These are phyloP conservation scores for Philopotamus ludificatus DNA, from an alignment of 1,140 invertebrate genomes.

Conservation along the genomic window DNA sequence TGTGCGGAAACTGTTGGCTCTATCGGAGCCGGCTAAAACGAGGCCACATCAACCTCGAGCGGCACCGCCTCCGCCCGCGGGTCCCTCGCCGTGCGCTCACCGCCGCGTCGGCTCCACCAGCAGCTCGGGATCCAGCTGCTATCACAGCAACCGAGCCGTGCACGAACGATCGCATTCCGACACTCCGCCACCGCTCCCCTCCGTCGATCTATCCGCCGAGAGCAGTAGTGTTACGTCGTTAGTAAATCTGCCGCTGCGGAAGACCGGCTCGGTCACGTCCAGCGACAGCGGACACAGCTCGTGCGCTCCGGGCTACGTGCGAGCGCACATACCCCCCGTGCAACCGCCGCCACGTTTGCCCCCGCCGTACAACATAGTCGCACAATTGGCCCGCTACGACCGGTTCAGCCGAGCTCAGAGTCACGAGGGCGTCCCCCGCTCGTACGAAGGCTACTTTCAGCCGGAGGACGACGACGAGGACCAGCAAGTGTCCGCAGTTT, in stretches of 20 bases:
- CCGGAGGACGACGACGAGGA: slow-evolving; percentile 68
- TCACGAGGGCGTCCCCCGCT: slow-evolving; percentile 77
- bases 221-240: slow-evolving; percentile 93
- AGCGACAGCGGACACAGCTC: slow-evolving; percentile 84
- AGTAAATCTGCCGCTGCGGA: slow-evolving; percentile 82
- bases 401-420: slow-evolving; percentile 79
- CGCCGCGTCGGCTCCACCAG: slow-evolving; percentile 63
- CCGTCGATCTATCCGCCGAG: slow-evolving; percentile 89
- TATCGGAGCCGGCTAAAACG: slow-evolving; percentile 85
- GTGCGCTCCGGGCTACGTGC: slow-evolving; percentile 61
- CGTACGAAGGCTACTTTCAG: slow-evolving; percentile 69
- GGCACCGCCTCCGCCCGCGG: slow-evolving; percentile 56
- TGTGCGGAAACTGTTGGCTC: slow-evolving; percentile 86
- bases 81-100: slow-evolving; percentile 66
- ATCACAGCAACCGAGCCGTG: slow-evolving; percentile 53
- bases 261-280: slow-evolving; percentile 83
- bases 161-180: slow-evolving; percentile 91
- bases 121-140: slow-evolving; percentile 49
- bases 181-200: slow-evolving; percentile 77
- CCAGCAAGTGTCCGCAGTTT: slow-evolving; percentile 57
- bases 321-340: slow-evolving; percentile 50
- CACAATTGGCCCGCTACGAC: slow-evolving; percentile 75
- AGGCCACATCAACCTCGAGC: slow-evolving; percentile 79
- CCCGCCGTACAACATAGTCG: slow-evolving; percentile 73
- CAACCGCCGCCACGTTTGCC: slow-evolving; percentile 62